phyloP scores from a whole-genome alignment of 2,888 invertebrate species.

The Ernsta delagoae region DNA sequence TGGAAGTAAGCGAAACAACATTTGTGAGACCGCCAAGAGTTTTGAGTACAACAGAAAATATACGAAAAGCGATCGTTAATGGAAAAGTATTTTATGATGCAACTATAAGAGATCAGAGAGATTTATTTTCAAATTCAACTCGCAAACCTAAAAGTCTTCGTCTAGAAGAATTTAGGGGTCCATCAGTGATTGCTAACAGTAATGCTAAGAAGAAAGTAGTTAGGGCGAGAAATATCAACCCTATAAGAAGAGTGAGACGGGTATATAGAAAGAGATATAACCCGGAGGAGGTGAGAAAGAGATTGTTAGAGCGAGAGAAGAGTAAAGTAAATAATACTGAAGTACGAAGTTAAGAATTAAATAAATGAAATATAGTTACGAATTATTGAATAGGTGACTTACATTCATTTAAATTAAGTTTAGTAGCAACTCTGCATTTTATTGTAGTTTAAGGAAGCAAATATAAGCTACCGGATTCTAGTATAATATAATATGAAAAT shows the following conservation, averaged over 20 bases:
- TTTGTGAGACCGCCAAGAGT: conserved; percentile 75
- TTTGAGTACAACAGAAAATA: conserved; percentile 71
- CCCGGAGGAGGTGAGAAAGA: conserved; percentile 79
- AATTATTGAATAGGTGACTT: conserved; percentile 9
- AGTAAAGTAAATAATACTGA: conserved; percentile 52
- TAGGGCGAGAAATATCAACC: conserved; percentile 66
- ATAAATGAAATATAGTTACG: conserved; percentile 1
- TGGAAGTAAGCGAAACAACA: conserved; percentile 78
- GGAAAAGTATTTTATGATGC: conserved; percentile 81
- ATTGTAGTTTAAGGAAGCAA: neutral
- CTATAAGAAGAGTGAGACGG: conserved; percentile 73
- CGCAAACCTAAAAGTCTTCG: conserved; percentile 54
- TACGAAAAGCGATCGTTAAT: conserved; percentile 74
- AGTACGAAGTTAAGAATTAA: conserved; percentile 38
- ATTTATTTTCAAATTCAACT: conserved; percentile 57
- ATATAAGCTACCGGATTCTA: neutral
- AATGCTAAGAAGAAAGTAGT: conserved; percentile 65
- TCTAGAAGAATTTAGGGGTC: conserved; percentile 56
- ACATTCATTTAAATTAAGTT: neutral
- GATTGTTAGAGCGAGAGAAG: conserved; percentile 75
- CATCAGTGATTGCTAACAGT: conserved; percentile 56
- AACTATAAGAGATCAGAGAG: conserved; percentile 70
- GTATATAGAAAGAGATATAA: conserved; percentile 78
- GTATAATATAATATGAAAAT: neutral
- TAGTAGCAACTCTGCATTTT: neutral